Percentiles rank a stretch among this genome's conserved stretches.
phyloP scores from a whole-genome alignment of 2,888 invertebrate species.

The Trimorus sp. region DNA sequence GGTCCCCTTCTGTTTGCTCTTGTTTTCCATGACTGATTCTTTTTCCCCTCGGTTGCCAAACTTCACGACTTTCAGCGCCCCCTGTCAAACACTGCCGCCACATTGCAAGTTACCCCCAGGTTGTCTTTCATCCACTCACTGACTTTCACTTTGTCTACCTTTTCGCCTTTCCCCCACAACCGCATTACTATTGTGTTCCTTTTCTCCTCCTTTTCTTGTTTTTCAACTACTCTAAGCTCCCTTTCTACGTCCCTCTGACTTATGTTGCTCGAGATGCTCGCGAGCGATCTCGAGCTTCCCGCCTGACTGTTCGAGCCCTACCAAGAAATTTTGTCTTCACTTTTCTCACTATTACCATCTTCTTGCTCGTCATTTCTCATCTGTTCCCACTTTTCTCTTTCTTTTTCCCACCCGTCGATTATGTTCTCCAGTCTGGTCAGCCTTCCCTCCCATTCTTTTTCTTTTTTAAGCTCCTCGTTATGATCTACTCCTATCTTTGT shows the following conservation, averaged over 20 bases:
- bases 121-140: conserved; percentile 28
- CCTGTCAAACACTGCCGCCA: conserved; percentile 8
- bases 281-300: conserved; percentile 5
- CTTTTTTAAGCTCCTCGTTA: conserved; percentile 5
- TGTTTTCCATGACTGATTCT: conserved; percentile 18
- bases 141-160: background rate
- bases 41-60: conserved; percentile 10
- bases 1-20: conserved; percentile 9
- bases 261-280: conserved; percentile 8
- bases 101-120: conserved; percentile 13
- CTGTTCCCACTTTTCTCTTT: conserved; percentile 1
- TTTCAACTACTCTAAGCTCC: background rate
- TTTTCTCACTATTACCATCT: too few relatives aligned
- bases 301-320: background rate
- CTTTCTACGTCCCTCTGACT: conserved; percentile 5
- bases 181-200: conserved; percentile 18
- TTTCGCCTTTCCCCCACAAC: background rate
- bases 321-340: too few relatives aligned
- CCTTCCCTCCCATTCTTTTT: background rate
- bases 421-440: background rate
- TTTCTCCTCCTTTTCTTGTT: conserved; percentile 25
- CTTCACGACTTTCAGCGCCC: conserved; percentile 29
- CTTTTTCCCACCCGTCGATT: background rate
- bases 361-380: too few relatives aligned
- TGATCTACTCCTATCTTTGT: background rate